Conservation (phyloP, 64 coral and sea anemone species). For the Cladopsammia gracilis region DNA sequence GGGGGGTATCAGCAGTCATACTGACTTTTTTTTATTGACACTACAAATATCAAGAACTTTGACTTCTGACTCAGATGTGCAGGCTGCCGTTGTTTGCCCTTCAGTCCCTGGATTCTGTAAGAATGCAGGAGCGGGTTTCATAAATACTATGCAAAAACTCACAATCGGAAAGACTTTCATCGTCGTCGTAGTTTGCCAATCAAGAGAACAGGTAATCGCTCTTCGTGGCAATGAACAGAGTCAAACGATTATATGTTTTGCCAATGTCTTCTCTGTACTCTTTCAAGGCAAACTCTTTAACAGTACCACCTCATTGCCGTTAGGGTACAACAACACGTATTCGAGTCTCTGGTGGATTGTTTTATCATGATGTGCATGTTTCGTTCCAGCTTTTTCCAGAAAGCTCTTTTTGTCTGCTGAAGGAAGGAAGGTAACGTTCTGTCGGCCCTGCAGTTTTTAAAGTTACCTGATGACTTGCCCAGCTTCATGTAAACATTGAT, state of each 20-base stretch:
- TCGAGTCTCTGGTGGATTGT: conserved; percentile 27
- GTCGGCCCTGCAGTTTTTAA: conserved; percentile 42
- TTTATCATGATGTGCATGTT: conserved; percentile 63
- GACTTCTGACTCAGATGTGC: neutral
- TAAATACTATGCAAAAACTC: neutral
- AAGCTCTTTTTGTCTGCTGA: conserved; percentile 14
- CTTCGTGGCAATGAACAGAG: conserved; percentile 63
- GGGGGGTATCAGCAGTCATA: neutral
- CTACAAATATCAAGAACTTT: neutral
- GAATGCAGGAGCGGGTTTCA: neutral
- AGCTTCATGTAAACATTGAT: conserved; percentile 45
- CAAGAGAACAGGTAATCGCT: conserved; percentile 62
- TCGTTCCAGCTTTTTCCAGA: conserved; percentile 22
- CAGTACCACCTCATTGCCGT: conserved; percentile 59
- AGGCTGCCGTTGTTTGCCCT: neutral
- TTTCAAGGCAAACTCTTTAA: conserved; percentile 46
- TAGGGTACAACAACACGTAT: conserved; percentile 55
- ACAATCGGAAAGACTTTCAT: neutral
- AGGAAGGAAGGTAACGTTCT: conserved; percentile 30
- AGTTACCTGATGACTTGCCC: conserved; percentile 16
- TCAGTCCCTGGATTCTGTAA: neutral
- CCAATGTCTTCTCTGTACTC: conserved; percentile 71
- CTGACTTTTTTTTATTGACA: neutral
- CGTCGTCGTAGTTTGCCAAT: conserved; percentile 26
- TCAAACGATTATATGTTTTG: conserved; percentile 62